Evolutionary conservation across 2,888 invertebrate genomes (phyloP).

Genomic region (Yponomeuta plumbellus): DNA sequence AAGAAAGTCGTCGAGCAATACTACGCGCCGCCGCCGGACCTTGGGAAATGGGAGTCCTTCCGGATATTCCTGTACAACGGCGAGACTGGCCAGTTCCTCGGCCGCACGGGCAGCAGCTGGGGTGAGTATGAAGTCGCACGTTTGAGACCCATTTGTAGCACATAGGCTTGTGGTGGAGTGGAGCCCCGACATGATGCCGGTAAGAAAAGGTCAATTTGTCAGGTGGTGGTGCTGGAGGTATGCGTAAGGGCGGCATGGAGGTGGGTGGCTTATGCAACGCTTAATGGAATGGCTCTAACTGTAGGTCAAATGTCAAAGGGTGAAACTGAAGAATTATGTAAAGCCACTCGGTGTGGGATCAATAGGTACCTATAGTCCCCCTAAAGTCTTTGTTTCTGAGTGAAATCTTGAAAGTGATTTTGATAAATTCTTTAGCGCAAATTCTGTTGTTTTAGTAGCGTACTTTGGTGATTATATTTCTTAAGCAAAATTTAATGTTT

Average conservation of each 20-base stretch:
- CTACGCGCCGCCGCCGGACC: conserved; percentile 86
- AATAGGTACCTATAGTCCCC: too few relatives aligned
- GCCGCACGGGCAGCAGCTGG: conserved; percentile 95
- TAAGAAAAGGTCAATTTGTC: not conserved
- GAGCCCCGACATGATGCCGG: not conserved
- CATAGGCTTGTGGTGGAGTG: not conserved
- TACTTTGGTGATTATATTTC: too few relatives aligned
- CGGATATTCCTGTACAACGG: conserved; percentile 93
- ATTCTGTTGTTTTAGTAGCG: too few relatives aligned
- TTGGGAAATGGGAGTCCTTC: conserved; percentile 91
- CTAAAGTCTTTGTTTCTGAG: too few relatives aligned
- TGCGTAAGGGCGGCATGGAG: too few relatives aligned
- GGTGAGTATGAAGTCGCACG: conserved; percentile 80
- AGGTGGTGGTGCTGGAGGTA: not conserved
- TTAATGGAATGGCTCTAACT: not conserved
- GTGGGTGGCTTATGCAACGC: not conserved
- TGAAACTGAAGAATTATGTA: not conserved
- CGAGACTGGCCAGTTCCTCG: conserved; percentile 93
- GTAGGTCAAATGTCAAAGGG: not conserved
- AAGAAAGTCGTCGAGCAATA: conserved; percentile 85
- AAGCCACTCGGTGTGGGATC: not conserved
- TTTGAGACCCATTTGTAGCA: too few relatives aligned
- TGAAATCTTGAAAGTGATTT: not conserved
- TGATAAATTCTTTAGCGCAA: not conserved
- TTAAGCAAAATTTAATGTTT: too few relatives aligned